Evolutionary conservation across 2,113 vertebrate species (phyloP).

Genomic region (Ibidorhyncha struthersii): DNA sequence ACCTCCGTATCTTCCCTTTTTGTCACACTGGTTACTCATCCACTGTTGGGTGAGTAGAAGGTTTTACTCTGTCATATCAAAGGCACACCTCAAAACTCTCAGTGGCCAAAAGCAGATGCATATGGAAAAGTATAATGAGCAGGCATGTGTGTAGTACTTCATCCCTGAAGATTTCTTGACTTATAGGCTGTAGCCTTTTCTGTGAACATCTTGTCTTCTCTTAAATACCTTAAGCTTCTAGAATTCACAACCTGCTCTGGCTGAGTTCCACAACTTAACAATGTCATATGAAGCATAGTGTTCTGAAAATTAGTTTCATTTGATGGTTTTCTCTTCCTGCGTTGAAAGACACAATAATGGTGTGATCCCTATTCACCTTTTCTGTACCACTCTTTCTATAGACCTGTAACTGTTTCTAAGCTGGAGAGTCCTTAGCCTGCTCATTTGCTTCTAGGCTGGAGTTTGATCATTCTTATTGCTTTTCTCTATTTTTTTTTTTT

Average conservation of each 20-base stretch:
- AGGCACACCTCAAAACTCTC: neutral
- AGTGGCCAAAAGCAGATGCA: neutral
- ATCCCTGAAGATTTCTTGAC: neutral
- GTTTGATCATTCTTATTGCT: neutral
- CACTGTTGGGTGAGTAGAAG: neutral
- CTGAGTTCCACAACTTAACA: neutral
- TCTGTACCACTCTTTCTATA: neutral
- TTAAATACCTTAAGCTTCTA: neutral
- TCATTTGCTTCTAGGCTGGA: neutral
- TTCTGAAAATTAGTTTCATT: neutral
- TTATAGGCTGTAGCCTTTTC: neutral
- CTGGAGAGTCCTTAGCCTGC: neutral
- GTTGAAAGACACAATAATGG: neutral
- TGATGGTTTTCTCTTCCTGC: neutral
- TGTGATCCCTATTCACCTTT: neutral
- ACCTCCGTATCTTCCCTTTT: neutral
- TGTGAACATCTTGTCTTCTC: neutral
- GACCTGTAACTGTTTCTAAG: neutral
- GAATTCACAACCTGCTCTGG: neutral
- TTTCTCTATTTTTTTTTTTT: neutral
- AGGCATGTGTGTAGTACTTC: neutral
- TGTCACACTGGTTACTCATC: neutral
- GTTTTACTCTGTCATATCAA: neutral
- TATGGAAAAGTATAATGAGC: neutral
- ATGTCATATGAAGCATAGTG: neutral